Conservation (phyloP, 1,140 invertebrate species). For the Scaptomyza pallida region DNA sequence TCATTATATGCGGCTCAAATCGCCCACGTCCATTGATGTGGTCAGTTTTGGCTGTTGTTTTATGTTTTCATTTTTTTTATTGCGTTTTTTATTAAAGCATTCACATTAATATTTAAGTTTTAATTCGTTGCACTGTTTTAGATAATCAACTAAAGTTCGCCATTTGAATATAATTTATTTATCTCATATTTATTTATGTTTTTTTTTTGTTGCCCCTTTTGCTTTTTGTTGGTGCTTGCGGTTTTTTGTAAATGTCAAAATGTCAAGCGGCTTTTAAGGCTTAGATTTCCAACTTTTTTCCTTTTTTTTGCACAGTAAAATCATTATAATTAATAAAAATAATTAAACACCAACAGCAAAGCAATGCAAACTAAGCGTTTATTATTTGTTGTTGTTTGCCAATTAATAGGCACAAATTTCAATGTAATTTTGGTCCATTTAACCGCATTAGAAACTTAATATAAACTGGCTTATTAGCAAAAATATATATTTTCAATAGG, state of each 20-base stretch:
- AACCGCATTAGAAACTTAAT: slow-evolving; percentile 24
- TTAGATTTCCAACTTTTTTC: slow-evolving; percentile 45
- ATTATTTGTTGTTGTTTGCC: slow-evolving; percentile 35
- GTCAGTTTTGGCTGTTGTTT: slow-evolving; percentile 7
- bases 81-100: slow-evolving; percentile 2
- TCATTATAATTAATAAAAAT: slow-evolving; percentile 9
- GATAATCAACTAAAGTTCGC: slow-evolving; percentile 66
- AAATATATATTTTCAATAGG: too few species aligned
- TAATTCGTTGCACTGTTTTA: slow-evolving; percentile 40
- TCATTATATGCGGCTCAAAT: slow-evolving; percentile 54
- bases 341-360: background rate
- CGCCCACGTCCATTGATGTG: slow-evolving; percentile 17
- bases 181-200: slow-evolving; percentile 56
- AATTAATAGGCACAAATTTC: slow-evolving; percentile 43
- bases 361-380: slow-evolving; percentile 44
- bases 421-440: slow-evolving; percentile 22
- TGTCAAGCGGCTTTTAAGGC: slow-evolving; percentile 42
- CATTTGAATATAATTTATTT: slow-evolving; percentile 75
- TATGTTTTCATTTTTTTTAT: slow-evolving; percentile 13
- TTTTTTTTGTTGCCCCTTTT: too few species aligned
- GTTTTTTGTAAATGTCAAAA: slow-evolving; percentile 55
- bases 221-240: slow-evolving; percentile 12
- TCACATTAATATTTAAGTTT: slow-evolving; percentile 37
- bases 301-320: slow-evolving; percentile 7
- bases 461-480: slow-evolving; percentile 15